phyloP scores from a whole-genome alignment of 2,797 vertebrate genomes.

The Enteromius radiatus region DNA sequence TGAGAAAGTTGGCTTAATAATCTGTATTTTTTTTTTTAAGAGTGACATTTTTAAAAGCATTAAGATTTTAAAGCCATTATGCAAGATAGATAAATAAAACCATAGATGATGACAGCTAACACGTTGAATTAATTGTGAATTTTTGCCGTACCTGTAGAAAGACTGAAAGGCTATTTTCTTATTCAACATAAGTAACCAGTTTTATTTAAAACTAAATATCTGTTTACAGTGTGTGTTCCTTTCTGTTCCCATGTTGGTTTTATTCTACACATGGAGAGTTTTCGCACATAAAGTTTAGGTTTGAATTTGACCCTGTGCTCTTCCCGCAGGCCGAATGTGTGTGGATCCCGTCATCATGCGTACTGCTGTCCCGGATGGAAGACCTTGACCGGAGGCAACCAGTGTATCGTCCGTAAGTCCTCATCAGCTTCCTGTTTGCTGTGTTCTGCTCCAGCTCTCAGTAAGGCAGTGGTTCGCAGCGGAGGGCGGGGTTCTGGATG shows the following conservation, averaged over 20 bases:
- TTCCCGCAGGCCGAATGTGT: slow-evolving; percentile 91
- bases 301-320: background rate
- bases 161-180: background rate
- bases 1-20: background rate
- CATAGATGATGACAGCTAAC: background rate
- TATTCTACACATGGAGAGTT: background rate
- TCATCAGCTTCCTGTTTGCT: slow-evolving; percentile 1
- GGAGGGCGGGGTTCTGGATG: background rate
- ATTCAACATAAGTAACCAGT: background rate
- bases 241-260: no score
- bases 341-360: slow-evolving; percentile 92
- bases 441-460: background rate
- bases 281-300: background rate
- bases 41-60: background rate
- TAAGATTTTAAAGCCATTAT: background rate
- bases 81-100: background rate
- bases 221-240: no score
- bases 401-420: slow-evolving; percentile 98
- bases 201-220: background rate
- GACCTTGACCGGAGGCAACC: slow-evolving; percentile 97
- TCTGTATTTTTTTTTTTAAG: background rate
- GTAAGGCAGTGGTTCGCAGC: background rate
- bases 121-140: background rate
- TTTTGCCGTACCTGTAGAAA: background rate
- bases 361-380: slow-evolving; percentile 99